Conservation (phyloP, 2,888 invertebrate genomes). For the Ophonus ardosiacus region DNA sequence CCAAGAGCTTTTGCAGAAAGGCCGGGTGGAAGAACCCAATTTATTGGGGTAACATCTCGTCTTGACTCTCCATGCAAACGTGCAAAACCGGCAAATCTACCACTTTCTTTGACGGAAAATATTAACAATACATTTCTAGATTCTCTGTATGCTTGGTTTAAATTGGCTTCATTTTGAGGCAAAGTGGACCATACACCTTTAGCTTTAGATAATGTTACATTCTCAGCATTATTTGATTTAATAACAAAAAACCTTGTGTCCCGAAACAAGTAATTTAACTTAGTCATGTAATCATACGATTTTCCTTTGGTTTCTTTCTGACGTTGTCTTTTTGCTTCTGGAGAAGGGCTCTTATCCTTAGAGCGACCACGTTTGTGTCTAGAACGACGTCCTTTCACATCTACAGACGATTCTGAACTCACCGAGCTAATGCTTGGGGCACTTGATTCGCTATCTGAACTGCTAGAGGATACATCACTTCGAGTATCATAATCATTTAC, state of each 20-base stretch:
- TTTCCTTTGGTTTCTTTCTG: constrained; percentile 77
- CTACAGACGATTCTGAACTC: constrained; percentile 83
- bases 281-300: constrained; percentile 91
- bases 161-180: constrained; percentile 96
- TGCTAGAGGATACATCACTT: constrained; percentile 92
- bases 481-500: constrained; percentile 88
- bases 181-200: constrained; percentile 99
- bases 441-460: constrained; percentile 83
- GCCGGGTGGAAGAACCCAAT: constrained; percentile 96
- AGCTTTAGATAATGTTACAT: constrained; percentile 94
- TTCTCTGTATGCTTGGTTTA: constrained; percentile 96
- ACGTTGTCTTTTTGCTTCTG: constrained; percentile 73
- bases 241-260: constrained; percentile 97
- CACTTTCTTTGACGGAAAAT: constrained; percentile 99
- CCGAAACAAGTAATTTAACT: constrained; percentile 95
- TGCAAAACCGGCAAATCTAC: constrained; percentile 96
- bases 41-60: constrained; percentile 91
- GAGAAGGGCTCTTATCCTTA: constrained; percentile 73
- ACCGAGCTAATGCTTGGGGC: constrained; percentile 88
- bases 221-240: constrained; percentile 98
- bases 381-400: constrained; percentile 77
- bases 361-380: constrained; percentile 78
- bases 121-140: constrained; percentile 95
- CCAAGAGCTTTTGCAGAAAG: constrained; percentile 94
- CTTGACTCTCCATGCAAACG: constrained; percentile 92